Percentiles rank a stretch among this genome's conserved stretches.
phyloP scores from a whole-genome alignment of 2,888 invertebrate species.

The Aphrophora alni region DNA sequence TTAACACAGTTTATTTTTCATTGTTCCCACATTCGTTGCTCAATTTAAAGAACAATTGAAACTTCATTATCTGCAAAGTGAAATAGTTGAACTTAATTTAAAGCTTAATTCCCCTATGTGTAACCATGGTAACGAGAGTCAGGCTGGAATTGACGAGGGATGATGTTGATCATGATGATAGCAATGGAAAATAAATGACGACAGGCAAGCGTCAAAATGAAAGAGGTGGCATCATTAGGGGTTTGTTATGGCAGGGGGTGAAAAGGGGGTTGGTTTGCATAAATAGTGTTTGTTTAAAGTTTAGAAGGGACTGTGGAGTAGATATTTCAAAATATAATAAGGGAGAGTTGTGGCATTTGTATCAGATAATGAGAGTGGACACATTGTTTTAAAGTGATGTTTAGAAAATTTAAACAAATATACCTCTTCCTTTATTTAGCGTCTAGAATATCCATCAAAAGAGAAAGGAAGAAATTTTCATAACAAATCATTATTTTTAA shows the following conservation, averaged over 20 bases:
- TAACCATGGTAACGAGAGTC: neutral
- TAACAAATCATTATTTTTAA: no score
- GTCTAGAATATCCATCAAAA: no score
- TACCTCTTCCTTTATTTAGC: no score
- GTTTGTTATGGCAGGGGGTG: neutral
- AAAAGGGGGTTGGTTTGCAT: neutral
- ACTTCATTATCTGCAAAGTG: neutral
- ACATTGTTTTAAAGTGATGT: no score
- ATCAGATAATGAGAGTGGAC: no score
- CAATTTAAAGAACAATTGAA: neutral
- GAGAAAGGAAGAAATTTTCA: no score
- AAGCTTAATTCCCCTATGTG: neutral
- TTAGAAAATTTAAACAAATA: neutral
- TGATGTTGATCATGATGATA: neutral
- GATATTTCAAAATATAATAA: neutral
- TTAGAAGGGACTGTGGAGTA: neutral
- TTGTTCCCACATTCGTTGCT: no score
- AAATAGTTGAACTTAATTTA: conserved; percentile 2
- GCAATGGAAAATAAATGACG: conserved; percentile 9
- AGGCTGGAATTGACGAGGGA: neutral
- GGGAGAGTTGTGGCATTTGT: no score
- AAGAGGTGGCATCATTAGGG: conserved; percentile 9
- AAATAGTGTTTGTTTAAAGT: conserved; percentile 6
- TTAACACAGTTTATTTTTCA: no score
- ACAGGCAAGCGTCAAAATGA: conserved; percentile 5